Percentiles rank a stretch among this genome's conserved stretches.
Evolutionary conservation across 2,888 invertebrate genomes (phyloP).

Genomic region (Cataglyphis livida): DNA sequence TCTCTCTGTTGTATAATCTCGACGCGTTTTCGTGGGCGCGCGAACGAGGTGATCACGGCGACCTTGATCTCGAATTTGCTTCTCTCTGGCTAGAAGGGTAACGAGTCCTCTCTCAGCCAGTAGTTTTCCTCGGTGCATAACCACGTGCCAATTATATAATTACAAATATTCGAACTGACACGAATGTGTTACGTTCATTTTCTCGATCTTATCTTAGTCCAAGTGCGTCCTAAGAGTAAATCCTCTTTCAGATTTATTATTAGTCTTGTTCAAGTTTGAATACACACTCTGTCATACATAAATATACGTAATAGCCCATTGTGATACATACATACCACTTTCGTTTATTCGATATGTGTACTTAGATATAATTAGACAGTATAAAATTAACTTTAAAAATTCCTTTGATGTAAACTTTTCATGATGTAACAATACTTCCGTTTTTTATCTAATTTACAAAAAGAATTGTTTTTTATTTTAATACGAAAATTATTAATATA

Average conservation of each 20-base stretch:
- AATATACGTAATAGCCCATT: background rate
- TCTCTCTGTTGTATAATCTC: slow-evolving; percentile 47
- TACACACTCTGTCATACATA: background rate
- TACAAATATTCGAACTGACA: background rate
- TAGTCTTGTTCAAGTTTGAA: background rate
- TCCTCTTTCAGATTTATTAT: background rate
- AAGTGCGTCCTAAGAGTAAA: background rate
- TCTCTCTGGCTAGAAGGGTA: slow-evolving; percentile 40
- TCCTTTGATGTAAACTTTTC: background rate
- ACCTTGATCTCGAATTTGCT: slow-evolving; percentile 74
- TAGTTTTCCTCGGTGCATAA: slow-evolving; percentile 56
- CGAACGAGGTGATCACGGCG: slow-evolving; percentile 51
- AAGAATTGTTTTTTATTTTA: background rate
- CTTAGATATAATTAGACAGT: background rate
- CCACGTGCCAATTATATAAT: slow-evolving; percentile 7
- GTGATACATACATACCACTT: background rate
- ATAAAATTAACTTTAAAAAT: background rate
- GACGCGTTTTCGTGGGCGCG: slow-evolving; percentile 32
- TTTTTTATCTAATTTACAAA: background rate
- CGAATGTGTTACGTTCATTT: background rate
- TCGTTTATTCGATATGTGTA: background rate
- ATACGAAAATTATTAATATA: background rate
- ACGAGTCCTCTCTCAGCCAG: slow-evolving; percentile 31
- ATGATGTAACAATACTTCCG: background rate
- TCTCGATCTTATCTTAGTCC: background rate